A percentile compares a stretch with the other conserved stretches of the same genome.
Conservation (phyloP, 2,888 invertebrate genomes). For the Anoplius nigerrimus region DNA sequence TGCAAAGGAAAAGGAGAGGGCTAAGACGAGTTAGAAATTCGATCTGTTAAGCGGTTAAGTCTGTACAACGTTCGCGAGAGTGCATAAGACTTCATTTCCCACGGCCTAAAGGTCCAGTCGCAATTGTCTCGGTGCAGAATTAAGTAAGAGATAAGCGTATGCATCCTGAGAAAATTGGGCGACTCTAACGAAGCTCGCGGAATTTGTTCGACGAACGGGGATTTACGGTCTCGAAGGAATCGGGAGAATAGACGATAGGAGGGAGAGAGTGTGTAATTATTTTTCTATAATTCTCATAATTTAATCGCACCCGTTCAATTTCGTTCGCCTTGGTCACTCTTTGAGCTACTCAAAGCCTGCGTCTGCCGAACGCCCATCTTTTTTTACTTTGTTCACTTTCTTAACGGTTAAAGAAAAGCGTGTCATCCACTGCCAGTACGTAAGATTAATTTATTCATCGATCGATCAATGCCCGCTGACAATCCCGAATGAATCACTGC, state of each 20-base stretch:
- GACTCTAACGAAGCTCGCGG: not conserved
- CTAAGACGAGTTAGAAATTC: too few relatives aligned
- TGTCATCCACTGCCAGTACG: constrained; percentile 46
- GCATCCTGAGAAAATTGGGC: not conserved
- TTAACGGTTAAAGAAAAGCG: not conserved
- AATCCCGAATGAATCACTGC: not conserved
- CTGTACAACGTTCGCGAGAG: too few relatives aligned
- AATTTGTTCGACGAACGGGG: constrained; percentile 14
- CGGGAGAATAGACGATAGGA: not conserved
- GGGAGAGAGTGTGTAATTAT: constrained; percentile 47
- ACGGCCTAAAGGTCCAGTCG: too few relatives aligned
- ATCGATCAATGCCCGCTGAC: not conserved
- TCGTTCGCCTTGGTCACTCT: constrained; percentile 39
- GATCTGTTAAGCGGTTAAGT: too few relatives aligned
- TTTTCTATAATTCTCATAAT: constrained; percentile 47
- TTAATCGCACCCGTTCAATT: constrained; percentile 44
- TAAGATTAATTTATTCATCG: constrained; percentile 62
- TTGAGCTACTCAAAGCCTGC: constrained; percentile 8
- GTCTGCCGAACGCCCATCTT: not conserved
- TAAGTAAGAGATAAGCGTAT: not conserved
- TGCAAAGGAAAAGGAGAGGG: too few relatives aligned
- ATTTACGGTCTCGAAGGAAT: too few relatives aligned
- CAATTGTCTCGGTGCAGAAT: too few relatives aligned
- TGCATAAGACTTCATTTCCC: too few relatives aligned
- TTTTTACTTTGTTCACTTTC: constrained; percentile 36